Conservation (phyloP, 2,797 vertebrate species). For the Myoxocephalus aenaeus region DNA sequence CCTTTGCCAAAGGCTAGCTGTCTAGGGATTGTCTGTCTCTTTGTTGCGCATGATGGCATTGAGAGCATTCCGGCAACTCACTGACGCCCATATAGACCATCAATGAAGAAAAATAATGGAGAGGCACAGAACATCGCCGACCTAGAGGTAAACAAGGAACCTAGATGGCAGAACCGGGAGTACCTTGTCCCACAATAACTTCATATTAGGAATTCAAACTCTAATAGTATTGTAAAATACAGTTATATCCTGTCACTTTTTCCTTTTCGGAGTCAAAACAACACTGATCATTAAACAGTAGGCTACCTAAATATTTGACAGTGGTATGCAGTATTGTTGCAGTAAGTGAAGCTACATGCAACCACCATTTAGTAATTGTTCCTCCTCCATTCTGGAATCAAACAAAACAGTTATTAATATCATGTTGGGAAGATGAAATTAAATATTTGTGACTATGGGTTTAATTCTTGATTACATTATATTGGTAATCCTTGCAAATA, state of each 20-base stretch:
- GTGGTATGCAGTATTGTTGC: background rate
- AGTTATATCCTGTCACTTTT: background rate
- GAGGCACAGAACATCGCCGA: constrained; percentile 6
- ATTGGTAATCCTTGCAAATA: background rate
- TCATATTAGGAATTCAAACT: background rate
- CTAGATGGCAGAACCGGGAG: background rate
- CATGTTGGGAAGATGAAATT: background rate
- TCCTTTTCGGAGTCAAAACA: too few relatives aligned
- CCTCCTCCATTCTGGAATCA: background rate
- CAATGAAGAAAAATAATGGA: background rate
- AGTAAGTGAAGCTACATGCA: background rate
- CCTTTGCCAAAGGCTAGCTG: constrained; percentile 52
- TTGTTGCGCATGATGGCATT: constrained; percentile 49
- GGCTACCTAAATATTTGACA: background rate
- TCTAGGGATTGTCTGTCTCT: constrained; percentile 57
- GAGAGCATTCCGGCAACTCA: constrained; percentile 25
- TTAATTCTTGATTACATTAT: background rate
- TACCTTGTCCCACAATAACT: constrained; percentile 2
- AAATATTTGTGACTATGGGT: background rate
- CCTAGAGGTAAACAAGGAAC: constrained; percentile 15
- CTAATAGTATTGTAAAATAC: background rate
- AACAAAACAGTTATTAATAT: background rate
- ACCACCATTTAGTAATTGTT: background rate
- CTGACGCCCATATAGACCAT: constrained; percentile 25
- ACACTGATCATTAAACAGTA: too few relatives aligned